Conservation (phyloP, 2,888 invertebrate species). For the Nemoura dubitans region DNA sequence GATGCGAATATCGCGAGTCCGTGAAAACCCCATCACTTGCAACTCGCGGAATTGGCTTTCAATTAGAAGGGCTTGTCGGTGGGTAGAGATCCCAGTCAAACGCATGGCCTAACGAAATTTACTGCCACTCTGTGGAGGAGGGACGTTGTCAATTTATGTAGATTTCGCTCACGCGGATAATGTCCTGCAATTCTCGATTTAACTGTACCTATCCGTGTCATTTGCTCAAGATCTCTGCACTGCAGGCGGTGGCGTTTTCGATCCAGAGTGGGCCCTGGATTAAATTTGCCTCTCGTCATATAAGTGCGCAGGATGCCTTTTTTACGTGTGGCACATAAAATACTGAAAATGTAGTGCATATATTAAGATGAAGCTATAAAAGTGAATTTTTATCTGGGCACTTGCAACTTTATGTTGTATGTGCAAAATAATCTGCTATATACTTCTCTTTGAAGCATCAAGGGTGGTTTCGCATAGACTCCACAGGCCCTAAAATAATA, state of each 20-base stretch:
- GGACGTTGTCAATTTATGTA: conserved; percentile 7
- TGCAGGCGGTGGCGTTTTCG: not conserved
- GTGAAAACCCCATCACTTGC: too few relatives aligned
- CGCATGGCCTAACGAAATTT: not conserved
- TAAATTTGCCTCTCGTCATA: too few relatives aligned
- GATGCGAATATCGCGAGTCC: too few relatives aligned
- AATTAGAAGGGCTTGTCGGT: not conserved
- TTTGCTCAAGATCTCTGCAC: not conserved
- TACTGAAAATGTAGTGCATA: not conserved
- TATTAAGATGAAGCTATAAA: not conserved
- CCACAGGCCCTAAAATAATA: not conserved
- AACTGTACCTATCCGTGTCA: not conserved
- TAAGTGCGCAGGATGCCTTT: not conserved
- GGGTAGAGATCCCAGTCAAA: not conserved
- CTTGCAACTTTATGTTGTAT: not conserved
- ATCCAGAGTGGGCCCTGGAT: too few relatives aligned
- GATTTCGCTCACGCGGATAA: not conserved
- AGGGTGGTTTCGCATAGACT: not conserved
- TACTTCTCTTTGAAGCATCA: not conserved
- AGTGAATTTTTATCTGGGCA: not conserved
- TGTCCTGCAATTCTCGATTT: not conserved
- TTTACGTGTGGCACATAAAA: too few relatives aligned
- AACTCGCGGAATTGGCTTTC: not conserved
- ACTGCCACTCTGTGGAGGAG: not conserved
- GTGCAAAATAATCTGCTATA: not conserved